Evolutionary conservation across 2,797 vertebrate species (phyloP).

Genomic region (Clangula hyemalis): DNA sequence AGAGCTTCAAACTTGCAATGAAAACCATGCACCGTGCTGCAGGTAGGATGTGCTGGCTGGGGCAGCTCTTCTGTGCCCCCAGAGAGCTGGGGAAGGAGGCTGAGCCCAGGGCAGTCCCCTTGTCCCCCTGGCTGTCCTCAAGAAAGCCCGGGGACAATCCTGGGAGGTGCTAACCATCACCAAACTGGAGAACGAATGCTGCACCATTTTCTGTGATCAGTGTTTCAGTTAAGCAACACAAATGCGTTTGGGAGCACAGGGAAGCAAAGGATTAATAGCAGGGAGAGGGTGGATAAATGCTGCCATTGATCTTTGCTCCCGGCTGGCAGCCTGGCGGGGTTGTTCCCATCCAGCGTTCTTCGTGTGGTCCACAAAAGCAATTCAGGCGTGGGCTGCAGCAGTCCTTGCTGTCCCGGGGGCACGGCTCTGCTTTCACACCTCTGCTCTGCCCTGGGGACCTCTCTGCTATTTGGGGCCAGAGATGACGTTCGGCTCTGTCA

Average conservation of each 20-base stretch:
- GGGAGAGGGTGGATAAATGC: background rate
- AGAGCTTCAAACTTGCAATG: background rate
- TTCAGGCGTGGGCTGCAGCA: background rate
- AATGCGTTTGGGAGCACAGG: background rate
- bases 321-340: background rate
- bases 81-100: background rate
- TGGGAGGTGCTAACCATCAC: background rate
- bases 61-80: no score
- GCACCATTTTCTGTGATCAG: background rate
- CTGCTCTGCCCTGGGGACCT: background rate
- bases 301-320: background rate
- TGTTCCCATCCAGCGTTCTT: background rate
- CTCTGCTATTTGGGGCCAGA: background rate
- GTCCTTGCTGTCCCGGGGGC: background rate
- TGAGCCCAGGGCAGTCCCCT: no score
- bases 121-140: background rate
- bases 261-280: conserved; percentile 11
- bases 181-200: background rate
- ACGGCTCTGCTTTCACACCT: background rate
- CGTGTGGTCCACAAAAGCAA: background rate
- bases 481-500: background rate
- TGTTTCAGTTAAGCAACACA: background rate
- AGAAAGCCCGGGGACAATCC: background rate
- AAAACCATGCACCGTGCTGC: background rate
- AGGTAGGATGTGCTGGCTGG: no score